Percentiles rank a stretch among this genome's conserved stretches.
Evolutionary conservation across 2,797 vertebrate species (phyloP).

Genomic region (Tragopan temminckii): DNA sequence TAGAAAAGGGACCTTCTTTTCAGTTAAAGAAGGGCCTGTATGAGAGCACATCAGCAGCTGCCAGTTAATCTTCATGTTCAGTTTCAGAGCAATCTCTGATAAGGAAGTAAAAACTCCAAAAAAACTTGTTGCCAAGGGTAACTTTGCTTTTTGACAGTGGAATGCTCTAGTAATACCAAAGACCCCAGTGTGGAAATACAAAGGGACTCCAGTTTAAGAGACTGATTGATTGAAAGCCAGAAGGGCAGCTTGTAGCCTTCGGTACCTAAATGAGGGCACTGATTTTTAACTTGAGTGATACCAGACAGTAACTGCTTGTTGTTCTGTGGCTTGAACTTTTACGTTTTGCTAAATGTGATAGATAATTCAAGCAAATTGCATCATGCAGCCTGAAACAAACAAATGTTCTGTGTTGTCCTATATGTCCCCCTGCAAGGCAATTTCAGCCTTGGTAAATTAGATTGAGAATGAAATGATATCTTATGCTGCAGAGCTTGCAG

Average conservation of each 20-base stretch:
- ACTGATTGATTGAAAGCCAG: constrained; percentile 71
- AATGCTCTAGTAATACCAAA: constrained; percentile 72
- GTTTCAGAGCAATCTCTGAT: constrained; percentile 63
- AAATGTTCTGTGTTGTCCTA: constrained; percentile 45
- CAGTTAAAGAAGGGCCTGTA: constrained; percentile 18
- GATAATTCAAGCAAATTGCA: constrained; percentile 67
- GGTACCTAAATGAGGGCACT: constrained; percentile 71
- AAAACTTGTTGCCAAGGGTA: constrained; percentile 75
- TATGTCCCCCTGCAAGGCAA: not conserved
- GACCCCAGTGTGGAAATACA: constrained; percentile 76
- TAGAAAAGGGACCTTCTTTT: constrained; percentile 28
- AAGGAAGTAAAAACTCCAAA: constrained; percentile 63
- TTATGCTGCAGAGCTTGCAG: not conserved
- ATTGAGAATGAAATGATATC: not conserved
- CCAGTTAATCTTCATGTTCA: constrained; percentile 60
- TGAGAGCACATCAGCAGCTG: constrained; percentile 65
- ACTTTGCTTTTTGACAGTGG: constrained; percentile 66
- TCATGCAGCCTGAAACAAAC: constrained; percentile 54
- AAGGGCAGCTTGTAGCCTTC: constrained; percentile 57
- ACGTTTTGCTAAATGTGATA: constrained; percentile 65
- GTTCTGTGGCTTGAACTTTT: constrained; percentile 49
- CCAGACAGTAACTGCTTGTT: constrained; percentile 72
- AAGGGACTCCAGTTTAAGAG: constrained; percentile 73
- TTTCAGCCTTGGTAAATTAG: constrained; percentile 24
- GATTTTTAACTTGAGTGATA: constrained; percentile 75